These are phyloP conservation scores for Cervus canadensis DNA, from an alignment of 2,113 vertebrate species.

Conservation along the genomic window DNA sequence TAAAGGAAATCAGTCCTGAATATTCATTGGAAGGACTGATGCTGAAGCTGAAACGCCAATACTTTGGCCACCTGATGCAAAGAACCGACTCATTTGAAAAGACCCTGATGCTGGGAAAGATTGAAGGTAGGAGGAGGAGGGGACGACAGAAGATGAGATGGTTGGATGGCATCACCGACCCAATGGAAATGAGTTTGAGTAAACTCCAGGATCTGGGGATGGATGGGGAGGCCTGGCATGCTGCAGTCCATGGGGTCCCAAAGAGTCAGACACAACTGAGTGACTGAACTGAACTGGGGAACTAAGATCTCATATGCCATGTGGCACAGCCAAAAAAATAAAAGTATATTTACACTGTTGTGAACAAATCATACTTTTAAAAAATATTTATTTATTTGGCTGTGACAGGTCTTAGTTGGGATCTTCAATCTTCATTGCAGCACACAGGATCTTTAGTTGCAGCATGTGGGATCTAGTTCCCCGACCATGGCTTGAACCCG, in stretches of 20 bases:
- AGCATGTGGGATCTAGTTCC: not conserved
- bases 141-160: not conserved
- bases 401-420: not conserved
- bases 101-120: not conserved
- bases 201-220: not conserved
- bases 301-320: not conserved
- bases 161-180: not conserved
- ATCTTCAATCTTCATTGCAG: not conserved
- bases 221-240: not conserved
- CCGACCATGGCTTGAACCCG: fast-evolving
- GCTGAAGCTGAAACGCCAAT: not conserved
- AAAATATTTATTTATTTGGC: not conserved
- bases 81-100: not conserved
- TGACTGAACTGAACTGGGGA: not conserved
- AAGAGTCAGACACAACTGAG: not conserved
- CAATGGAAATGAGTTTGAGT: not conserved
- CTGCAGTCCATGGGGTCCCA: not conserved
- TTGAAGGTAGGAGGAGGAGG: not conserved
- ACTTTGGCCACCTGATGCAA: not conserved
- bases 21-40: not conserved
- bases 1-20: not conserved
- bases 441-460: not conserved
- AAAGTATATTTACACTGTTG: not conserved
- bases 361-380: not conserved
- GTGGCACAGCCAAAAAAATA: not conserved